Evolutionary conservation across 2,888 invertebrate genomes (phyloP).

Genomic region (Lottia gigantea): DNA sequence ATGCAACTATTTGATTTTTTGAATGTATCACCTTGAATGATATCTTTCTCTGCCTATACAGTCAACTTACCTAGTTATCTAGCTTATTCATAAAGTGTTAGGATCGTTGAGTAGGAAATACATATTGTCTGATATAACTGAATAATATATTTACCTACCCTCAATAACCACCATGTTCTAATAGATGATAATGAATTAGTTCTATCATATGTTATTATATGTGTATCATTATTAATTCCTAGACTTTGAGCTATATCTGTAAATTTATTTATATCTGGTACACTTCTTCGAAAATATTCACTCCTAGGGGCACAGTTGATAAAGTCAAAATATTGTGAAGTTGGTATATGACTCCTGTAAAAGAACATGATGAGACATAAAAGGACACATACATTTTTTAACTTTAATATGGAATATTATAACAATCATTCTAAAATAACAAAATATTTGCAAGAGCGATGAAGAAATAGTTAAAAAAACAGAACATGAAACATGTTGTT

Average conservation of each 20-base stretch:
- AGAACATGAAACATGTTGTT: no score
- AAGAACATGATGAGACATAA: background rate
- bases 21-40: no score
- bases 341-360: constrained; percentile 49
- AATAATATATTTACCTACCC: constrained; percentile 34
- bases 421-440: no score
- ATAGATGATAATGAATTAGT: constrained; percentile 40
- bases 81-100: background rate
- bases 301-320: constrained; percentile 38
- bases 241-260: constrained; percentile 46
- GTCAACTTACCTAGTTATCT: no score
- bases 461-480: no score
- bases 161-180: constrained; percentile 53
- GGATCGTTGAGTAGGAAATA: background rate
- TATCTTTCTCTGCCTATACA: no score
- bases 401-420: no score
- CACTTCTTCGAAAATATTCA: constrained; percentile 22
- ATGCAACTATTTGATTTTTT: no score
- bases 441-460: no score
- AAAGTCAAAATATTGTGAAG: constrained; percentile 46
- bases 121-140: no score
- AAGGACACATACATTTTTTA: no score
- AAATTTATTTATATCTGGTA: constrained; percentile 46
- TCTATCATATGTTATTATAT: constrained; percentile 51
- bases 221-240: constrained; percentile 45